phyloP scores from a whole-genome alignment of 2,888 invertebrate genomes.

The Aphidoletes aphidimyza region DNA sequence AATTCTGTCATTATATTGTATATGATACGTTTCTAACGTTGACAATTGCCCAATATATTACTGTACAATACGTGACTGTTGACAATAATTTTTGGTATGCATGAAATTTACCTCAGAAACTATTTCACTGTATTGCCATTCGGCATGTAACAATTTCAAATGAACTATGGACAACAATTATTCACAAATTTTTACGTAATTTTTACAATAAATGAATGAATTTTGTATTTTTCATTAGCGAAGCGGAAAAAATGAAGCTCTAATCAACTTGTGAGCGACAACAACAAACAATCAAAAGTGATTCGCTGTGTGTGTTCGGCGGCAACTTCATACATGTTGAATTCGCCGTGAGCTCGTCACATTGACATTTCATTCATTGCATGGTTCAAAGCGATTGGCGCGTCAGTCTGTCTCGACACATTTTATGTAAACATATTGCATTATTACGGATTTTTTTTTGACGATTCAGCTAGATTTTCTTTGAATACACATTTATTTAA shows the following conservation, averaged over 20 bases:
- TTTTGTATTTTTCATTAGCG: conserved; percentile 16
- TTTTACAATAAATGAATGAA: neutral
- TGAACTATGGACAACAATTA: neutral
- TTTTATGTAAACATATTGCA: neutral
- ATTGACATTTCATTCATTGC: neutral
- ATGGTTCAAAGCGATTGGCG: neutral
- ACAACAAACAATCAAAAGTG: conserved; percentile 42
- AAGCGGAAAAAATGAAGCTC: conserved; percentile 51
- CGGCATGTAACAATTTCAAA: neutral
- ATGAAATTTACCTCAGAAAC: conserved; percentile 5
- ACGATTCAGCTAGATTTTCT: no score
- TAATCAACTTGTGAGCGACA: conserved; percentile 49
- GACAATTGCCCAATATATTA: conserved; percentile 1
- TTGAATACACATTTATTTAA: no score
- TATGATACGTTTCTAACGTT: neutral
- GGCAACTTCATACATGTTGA: neutral
- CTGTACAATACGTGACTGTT: conserved; percentile 49
- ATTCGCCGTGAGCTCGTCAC: neutral
- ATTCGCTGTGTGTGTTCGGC: neutral
- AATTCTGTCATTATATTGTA: neutral
- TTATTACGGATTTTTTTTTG: no score
- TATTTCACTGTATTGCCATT: neutral
- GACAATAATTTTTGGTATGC: neutral
- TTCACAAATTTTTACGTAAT: neutral
- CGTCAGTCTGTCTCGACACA: neutral